Base-by-base conservation (phyloP, 2,113 vertebrate species). In the Alexandromys fortis region DNA sequence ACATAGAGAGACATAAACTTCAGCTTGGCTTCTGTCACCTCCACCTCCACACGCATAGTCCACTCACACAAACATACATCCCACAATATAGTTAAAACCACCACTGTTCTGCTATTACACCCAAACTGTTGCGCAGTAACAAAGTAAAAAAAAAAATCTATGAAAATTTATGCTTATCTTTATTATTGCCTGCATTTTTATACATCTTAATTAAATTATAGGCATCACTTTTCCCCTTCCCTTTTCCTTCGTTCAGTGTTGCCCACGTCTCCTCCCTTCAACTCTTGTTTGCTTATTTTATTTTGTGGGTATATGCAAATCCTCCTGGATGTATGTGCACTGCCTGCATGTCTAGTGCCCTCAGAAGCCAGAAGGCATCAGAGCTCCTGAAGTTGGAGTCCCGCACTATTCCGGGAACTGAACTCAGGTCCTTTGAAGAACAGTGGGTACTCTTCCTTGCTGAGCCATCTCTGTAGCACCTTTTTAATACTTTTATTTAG, bases 71-170 rank as follows among this genome's bases (percentile, higher is more conserved):
- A 93, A 45, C 3, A 35, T 81, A 78, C 28, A 78, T 30, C 73
- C 35, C 47, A 63, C 38, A 94, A 58, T 24, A 4, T 68, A 89
- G 14, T 63, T 91, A 93, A 93, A 61, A 45, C 21, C 9, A 45
- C 68, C 76, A 49, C 73, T 85, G 70, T 92, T 94, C 78, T 78
- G 72, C 86, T 72, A 72, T 0, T 75, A 38, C 24, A 94, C 19
- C 22, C 76, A 81, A 93, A 94, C n/a, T 82, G 78, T 63, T 70
- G 73, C 5, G 55, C 11, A n/a, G 78, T 49, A 82, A 17, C 26
- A 88, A 90, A 63, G 26, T 70, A 82, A 91, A 82, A 78, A 65
- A 65, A 82, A 91, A 82, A 78, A 65, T 7, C 83, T 89, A 76
- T 45, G 24, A 76, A 76, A 96, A 78, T 70, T 61, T 68, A 89